Base-by-base conservation (phyloP, 2,113 vertebrate species). In the Nymphicus hollandicus region DNA sequence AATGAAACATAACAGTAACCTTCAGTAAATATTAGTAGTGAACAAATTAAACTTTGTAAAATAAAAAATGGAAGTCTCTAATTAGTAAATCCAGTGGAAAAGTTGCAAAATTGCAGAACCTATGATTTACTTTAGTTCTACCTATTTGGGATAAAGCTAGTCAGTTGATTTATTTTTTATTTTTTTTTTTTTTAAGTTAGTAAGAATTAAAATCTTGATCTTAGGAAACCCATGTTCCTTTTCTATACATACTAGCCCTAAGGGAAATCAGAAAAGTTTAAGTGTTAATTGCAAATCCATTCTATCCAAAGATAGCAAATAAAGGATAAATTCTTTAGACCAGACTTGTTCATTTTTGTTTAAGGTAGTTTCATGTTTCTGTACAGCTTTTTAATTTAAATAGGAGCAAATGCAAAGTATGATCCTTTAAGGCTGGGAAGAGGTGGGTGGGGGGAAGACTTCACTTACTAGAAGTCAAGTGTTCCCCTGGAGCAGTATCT, bases 281-380 rank as follows among this genome's bases (percentile, higher is more conserved):
- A 89, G 44, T 77, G 81, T 80, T 93, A 87, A 41, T 74, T 93
- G 74, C 81, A 77, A 77, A 91, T 87, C 6, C 11, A n/a, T 17
- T 7, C 35, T 78, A 95, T 96, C 50, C 79, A 88, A 93, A 73
- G 61, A 86, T 53, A 92, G 44, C 39, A 93, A 84, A 89, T 89
- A 89, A 73, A 60, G 46, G 44, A 28, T 80, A 49, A 72, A 46
- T 70, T 95, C 56, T 61, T 93, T 86, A 90, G 84, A 83, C 68
- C 43, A 93, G 84, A 70, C 63, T 70, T 96, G 91, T 94, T 91
- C 56, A n/a, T 69, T 96, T 95, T 91, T 82, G 66, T 44, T 81
- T 83, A 66, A 89, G 60, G 46, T 93, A 85, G 93, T 91, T 87
- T 91, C 63, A 84, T 88, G n/a, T 94, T 95, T 95, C 78, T 91